These are phyloP conservation scores for Bergia puertoricense DNA, from an alignment of 92 coral and sea anemone genomes.

Conservation along the genomic window DNA sequence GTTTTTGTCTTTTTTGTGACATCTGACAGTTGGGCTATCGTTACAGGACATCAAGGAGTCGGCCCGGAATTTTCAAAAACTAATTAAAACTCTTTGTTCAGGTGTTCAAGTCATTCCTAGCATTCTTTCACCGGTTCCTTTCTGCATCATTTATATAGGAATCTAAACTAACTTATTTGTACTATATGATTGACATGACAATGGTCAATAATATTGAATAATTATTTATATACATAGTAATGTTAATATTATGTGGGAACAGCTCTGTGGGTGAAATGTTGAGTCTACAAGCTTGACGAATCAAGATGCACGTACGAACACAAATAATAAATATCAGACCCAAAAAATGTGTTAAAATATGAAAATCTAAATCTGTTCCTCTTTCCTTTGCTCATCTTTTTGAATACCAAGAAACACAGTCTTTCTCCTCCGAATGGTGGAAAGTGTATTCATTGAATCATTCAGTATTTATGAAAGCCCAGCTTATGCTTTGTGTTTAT, in stretches of 20 bases:
- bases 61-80: background rate
- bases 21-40: background rate
- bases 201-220: background rate
- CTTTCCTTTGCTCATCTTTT: no score
- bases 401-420: background rate
- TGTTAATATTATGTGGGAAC: no score
- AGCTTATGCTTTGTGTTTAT: conserved; percentile 10
- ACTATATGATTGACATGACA: background rate
- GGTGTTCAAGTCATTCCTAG: conserved; percentile 1
- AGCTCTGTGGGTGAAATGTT: background rate
- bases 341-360: no score
- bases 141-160: background rate
- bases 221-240: no score
- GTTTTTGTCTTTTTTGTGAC: background rate
- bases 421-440: background rate
- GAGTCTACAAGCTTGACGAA: background rate
- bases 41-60: conserved; percentile 28
- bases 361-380: no score
- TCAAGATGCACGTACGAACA: background rate
- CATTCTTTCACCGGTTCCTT: background rate
- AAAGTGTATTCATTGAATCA: background rate
- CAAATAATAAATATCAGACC: background rate
- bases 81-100: conserved; percentile 4
- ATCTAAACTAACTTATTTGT: no score
- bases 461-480: background rate